Conservation (phyloP, 1,140 invertebrate genomes). For the Leptinotarsa defecta region DNA sequence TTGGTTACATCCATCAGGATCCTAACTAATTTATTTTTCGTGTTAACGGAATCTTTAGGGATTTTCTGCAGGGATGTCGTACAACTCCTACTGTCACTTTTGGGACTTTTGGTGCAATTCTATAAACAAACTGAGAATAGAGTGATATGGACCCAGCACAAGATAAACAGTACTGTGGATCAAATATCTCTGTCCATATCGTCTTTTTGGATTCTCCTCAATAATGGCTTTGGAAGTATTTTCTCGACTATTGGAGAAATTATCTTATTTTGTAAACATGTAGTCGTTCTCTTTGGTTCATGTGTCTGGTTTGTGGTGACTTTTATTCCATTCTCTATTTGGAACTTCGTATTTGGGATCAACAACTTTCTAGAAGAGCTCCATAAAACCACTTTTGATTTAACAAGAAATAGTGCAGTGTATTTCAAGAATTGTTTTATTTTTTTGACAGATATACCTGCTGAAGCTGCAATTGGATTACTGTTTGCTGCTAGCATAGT, state of each 20-base stretch:
- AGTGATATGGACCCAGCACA: not conserved
- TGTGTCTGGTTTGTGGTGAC: constrained; percentile 43
- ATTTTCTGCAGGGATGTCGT: constrained; percentile 25
- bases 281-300: constrained; percentile 38
- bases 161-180: constrained; percentile 9
- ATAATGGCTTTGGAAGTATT: constrained; percentile 14
- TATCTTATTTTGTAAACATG: constrained; percentile 32
- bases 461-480: constrained; percentile 40
- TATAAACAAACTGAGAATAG: constrained; percentile 7
- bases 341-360: constrained; percentile 17
- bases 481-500: constrained; percentile 31
- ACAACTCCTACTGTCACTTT: too few relatives aligned
- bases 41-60: constrained; percentile 38
- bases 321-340: constrained; percentile 32
- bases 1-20: not conserved
- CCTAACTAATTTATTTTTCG: constrained; percentile 17
- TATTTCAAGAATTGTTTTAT: constrained; percentile 23
- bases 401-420: constrained; percentile 9
- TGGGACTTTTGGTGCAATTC: not conserved
- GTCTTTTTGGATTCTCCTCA: not conserved
- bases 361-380: constrained; percentile 23
- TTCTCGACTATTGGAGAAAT: constrained; percentile 1
- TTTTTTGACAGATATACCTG: constrained; percentile 41
- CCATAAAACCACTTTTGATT: constrained; percentile 19
- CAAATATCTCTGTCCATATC: not conserved